Conservation (phyloP, 2,888 invertebrate species). For the Tetrapedia diversipes region DNA sequence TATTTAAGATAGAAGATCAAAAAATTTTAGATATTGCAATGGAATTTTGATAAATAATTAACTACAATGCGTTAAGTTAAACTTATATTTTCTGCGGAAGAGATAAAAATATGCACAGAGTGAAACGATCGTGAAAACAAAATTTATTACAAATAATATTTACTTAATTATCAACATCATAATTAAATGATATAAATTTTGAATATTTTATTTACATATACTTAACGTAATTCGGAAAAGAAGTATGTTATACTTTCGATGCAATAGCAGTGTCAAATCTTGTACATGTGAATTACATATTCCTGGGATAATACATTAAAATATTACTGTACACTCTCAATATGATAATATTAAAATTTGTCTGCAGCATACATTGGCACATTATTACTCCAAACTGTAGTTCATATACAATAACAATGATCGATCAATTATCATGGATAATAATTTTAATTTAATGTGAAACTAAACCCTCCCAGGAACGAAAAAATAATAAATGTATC, state of each 20-base stretch:
- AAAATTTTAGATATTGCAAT: conserved; percentile 2
- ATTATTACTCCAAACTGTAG: conserved; percentile 49
- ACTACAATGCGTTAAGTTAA: background rate
- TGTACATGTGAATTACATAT: conserved; percentile 47
- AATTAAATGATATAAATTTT: conserved; percentile 31
- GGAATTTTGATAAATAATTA: conserved; percentile 4
- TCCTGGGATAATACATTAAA: conserved; percentile 51
- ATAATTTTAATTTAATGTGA: conserved; percentile 12
- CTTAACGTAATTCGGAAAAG: conserved; percentile 42
- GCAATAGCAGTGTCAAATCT: conserved; percentile 49
- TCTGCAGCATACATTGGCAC: conserved; percentile 63
- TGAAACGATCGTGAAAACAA: conserved; percentile 8
- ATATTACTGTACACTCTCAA: conserved; percentile 23
- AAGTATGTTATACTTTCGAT: conserved; percentile 48
- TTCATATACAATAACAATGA: conserved; percentile 17
- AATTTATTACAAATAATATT: conserved; percentile 20
- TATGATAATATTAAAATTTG: conserved; percentile 27
- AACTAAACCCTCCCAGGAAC: conserved; percentile 50
- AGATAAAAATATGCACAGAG: background rate
- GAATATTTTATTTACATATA: conserved; percentile 45
- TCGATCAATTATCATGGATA: background rate
- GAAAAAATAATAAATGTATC: conserved; percentile 36
- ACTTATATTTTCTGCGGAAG: background rate
- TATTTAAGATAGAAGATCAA: background rate
- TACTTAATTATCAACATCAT: conserved; percentile 28